Conservation (phyloP, 2,888 invertebrate genomes). For the Aromia moschata region DNA sequence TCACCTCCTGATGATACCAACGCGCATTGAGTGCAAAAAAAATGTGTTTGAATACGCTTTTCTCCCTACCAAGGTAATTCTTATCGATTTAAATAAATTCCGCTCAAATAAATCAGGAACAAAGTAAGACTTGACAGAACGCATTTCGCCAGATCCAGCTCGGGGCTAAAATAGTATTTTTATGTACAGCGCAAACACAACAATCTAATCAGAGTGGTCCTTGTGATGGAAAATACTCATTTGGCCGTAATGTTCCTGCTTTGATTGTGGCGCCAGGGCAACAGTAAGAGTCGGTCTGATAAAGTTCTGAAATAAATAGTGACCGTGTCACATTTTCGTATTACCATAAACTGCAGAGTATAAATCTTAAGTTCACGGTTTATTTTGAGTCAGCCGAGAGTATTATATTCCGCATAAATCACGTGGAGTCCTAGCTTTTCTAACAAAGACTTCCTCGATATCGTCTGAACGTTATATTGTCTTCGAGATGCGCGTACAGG, state of each 20-base stretch:
- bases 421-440: conserved; percentile 20
- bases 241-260: conserved; percentile 26
- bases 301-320: conserved; percentile 37
- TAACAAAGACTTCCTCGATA: conserved; percentile 21
- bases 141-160: background rate
- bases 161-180: conserved; percentile 4
- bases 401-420: conserved; percentile 32
- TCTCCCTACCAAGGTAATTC: too few relatives aligned
- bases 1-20: too few relatives aligned
- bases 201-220: conserved; percentile 20
- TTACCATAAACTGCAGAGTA: conserved; percentile 38
- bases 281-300: conserved; percentile 35
- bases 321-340: conserved; percentile 36
- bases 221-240: conserved; percentile 26
- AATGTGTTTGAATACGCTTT: too few relatives aligned
- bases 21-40: too few relatives aligned
- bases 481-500: too few relatives aligned
- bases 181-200: conserved; percentile 11
- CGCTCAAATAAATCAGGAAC: too few relatives aligned
- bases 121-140: too few relatives aligned
- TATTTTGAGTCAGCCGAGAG: conserved; percentile 27
- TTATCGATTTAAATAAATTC: too few relatives aligned
- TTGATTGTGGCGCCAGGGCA: conserved; percentile 36
- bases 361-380: conserved; percentile 36
- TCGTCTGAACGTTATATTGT: background rate